These are phyloP conservation scores for Drosophila watanabei DNA, from an alignment of 1,140 invertebrate genomes.

Conservation along the genomic window DNA sequence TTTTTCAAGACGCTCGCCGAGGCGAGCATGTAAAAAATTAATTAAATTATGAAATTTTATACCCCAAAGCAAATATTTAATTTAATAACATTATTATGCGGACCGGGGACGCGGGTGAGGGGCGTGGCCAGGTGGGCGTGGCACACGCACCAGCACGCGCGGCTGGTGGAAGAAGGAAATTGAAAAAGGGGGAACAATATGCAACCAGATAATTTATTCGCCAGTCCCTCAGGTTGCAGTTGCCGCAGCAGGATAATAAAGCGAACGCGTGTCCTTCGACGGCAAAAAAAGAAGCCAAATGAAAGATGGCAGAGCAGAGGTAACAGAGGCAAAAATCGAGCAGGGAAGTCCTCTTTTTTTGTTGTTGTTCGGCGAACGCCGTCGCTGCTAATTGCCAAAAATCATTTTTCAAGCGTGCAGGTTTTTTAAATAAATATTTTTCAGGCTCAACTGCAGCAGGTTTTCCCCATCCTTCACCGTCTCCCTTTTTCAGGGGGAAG, in stretches of 20 bases:
- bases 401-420: conserved; percentile 77
- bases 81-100: conserved; percentile 83
- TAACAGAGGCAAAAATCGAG: conserved; percentile 4
- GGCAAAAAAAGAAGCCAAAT: conserved; percentile 23
- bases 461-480: conserved; percentile 25
- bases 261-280: conserved; percentile 59
- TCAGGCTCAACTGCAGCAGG: conserved; percentile 36
- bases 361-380: conserved; percentile 32
- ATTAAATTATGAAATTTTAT: conserved; percentile 83
- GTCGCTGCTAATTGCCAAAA: conserved; percentile 77
- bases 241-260: conserved; percentile 71
- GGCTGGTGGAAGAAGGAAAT: conserved; percentile 1
- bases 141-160: conserved; percentile 76
- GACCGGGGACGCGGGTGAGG: conserved; percentile 11
- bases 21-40: conserved; percentile 68
- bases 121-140: conserved; percentile 63
- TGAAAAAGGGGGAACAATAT: conserved; percentile 44
- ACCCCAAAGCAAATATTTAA: conserved; percentile 82
- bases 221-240: conserved; percentile 70
- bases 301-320: conserved; percentile 9
- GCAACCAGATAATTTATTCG: conserved; percentile 57
- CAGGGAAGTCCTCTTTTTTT: conserved; percentile 34
- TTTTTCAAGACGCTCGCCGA: conserved; percentile 51
- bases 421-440: conserved; percentile 51
- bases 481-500: background rate